phyloP scores from a whole-genome alignment of 2,113 vertebrate species.

The Percina caprodes region DNA sequence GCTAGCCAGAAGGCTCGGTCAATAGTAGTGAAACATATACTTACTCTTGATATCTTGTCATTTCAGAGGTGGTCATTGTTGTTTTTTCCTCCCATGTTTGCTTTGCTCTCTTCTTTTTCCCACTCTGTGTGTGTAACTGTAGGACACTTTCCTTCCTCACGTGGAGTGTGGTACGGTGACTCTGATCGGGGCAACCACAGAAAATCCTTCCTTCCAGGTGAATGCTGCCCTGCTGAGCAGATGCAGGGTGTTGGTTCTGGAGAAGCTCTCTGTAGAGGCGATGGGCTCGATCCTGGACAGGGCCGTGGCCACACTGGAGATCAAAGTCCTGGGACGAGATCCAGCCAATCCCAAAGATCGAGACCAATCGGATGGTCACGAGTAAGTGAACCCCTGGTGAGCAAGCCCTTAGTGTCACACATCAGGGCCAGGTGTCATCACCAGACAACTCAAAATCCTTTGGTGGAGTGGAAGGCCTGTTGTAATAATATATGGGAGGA shows the following conservation, averaged over 20 bases:
- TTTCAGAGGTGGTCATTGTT: slow-evolving; percentile 10
- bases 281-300: slow-evolving; percentile 91
- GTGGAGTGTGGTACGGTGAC: slow-evolving; percentile 96
- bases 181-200: slow-evolving; percentile 96
- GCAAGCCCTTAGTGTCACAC: slow-evolving; percentile 44
- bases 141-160: slow-evolving; percentile 97
- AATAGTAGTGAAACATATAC: slow-evolving; percentile 10
- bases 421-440: slow-evolving; percentile 47
- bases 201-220: slow-evolving; percentile 99
- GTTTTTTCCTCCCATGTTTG: slow-evolving; percentile 15
- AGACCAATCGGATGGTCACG: slow-evolving; percentile 68
- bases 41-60: slow-evolving; percentile 39
- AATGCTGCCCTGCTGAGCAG: slow-evolving; percentile 94
- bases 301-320: slow-evolving; percentile 88
- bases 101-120: background rate
- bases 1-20: background rate
- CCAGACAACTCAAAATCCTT: slow-evolving; percentile 64
- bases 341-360: slow-evolving; percentile 68
- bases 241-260: slow-evolving; percentile 94
- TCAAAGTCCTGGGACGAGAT: slow-evolving; percentile 81
- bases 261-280: slow-evolving; percentile 91
- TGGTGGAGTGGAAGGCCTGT: slow-evolving; percentile 22
- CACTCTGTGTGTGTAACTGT: slow-evolving; percentile 8
- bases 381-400: slow-evolving; percentile 85
- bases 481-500: slow-evolving; percentile 50